Evolutionary conservation across 2,888 invertebrate genomes (phyloP).

Genomic region (Orchesellides sinensis): DNA sequence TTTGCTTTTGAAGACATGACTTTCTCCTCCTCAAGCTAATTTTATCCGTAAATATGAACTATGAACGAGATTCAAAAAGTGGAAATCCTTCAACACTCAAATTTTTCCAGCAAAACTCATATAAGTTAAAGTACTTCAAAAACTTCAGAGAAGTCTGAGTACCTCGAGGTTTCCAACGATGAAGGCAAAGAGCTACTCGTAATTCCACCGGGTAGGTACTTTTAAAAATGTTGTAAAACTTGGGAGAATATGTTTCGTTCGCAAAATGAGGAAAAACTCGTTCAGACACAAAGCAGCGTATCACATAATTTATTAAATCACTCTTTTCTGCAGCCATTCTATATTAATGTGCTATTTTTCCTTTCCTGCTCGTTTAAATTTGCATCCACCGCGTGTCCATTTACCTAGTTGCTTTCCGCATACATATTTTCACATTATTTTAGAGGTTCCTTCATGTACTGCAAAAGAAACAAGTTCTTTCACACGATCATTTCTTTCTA

Average conservation of each 20-base stretch:
- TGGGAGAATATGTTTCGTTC: background rate
- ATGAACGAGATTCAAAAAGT: no score
- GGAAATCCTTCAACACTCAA: no score
- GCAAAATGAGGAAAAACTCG: slow-evolving; percentile 12
- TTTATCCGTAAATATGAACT: background rate
- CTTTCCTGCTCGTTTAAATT: background rate
- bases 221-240: background rate
- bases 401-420: slow-evolving; percentile 6
- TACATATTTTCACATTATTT: background rate
- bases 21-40: background rate
- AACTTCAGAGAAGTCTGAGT: no score
- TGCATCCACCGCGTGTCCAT: slow-evolving; percentile 14
- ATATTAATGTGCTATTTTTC: slow-evolving; percentile 18
- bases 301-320: slow-evolving; percentile 48
- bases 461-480: background rate
- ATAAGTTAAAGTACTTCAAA: no score
- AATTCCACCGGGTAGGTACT: no score
- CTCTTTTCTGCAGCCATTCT: slow-evolving; percentile 29
- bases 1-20: no score
- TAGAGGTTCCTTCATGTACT: background rate
- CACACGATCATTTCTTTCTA: background rate
- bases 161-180: no score
- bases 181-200: no score
- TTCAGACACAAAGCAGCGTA: background rate
- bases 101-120: no score